These are phyloP conservation scores for Trichogramma dendrolimi DNA, from an alignment of 2,888 invertebrate genomes.

Conservation along the genomic window DNA sequence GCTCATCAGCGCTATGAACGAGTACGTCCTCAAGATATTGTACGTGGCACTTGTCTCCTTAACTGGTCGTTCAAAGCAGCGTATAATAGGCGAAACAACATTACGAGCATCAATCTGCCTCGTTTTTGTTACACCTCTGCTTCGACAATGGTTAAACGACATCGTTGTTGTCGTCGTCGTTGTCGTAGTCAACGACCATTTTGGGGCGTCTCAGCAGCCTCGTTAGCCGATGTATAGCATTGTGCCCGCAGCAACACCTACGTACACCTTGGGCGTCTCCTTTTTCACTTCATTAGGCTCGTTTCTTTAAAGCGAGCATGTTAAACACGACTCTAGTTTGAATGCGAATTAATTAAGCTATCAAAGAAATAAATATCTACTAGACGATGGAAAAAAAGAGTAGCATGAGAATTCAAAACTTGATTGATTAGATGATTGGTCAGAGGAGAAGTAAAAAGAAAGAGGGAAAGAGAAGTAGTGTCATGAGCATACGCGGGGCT, in stretches of 20 bases:
- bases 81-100: no score
- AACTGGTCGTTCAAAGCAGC: no score
- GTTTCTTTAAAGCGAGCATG: no score
- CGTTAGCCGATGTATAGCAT: conserved; percentile 12
- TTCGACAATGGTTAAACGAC: no score
- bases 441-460: neutral
- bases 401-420: neutral
- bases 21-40: no score
- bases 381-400: neutral
- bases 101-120: no score
- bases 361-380: neutral
- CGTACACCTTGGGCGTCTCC: neutral
- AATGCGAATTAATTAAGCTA: conserved; percentile 26
- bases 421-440: conserved; percentile 29
- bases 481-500: neutral
- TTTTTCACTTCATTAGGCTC: neutral
- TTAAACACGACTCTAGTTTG: no score
- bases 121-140: no score
- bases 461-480: neutral
- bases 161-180: no score
- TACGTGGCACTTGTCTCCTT: no score
- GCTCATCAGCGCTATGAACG: no score
- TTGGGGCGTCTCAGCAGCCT: conserved; percentile 10
- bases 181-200: conserved; percentile 2
- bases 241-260: neutral